Conservation (phyloP, 92 coral and sea anemone species). For the Pocillopora meandrina region DNA sequence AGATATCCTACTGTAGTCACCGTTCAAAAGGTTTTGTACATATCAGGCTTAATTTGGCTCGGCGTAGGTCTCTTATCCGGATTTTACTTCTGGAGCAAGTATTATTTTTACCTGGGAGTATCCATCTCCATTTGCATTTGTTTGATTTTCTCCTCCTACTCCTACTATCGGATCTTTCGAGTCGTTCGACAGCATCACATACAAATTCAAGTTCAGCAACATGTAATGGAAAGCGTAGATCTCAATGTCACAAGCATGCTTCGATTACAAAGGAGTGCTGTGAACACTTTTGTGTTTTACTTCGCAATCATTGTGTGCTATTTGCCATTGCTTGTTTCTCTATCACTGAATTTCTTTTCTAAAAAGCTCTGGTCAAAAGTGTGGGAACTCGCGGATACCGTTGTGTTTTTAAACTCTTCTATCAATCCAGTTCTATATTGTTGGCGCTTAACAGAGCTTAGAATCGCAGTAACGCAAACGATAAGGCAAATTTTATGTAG, state of each 20-base stretch:
- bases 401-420: conserved; percentile 18
- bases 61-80: not conserved
- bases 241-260: not conserved
- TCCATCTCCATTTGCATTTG: not conserved
- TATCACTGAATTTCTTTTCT: not conserved
- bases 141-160: not conserved
- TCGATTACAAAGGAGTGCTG: not conserved
- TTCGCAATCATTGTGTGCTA: conserved; percentile 2
- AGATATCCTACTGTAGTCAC: not conserved
- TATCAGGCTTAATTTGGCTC: not conserved
- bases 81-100: not conserved
- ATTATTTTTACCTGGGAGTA: not conserved
- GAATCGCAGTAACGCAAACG: not conserved
- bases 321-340: not conserved
- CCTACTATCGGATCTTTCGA: not conserved
- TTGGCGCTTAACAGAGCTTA: conserved; percentile 13
- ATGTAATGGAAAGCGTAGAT: not conserved
- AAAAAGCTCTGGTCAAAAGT: not conserved
- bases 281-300: conserved; percentile 15
- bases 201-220: conserved; percentile 9
- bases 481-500: not conserved
- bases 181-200: not conserved
- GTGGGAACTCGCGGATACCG: conserved; percentile 10
- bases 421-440: conserved; percentile 11
- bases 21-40: not conserved